Base-by-base conservation (phyloP, 2,797 vertebrate genomes). In the Okamejei kenojei region DNA sequence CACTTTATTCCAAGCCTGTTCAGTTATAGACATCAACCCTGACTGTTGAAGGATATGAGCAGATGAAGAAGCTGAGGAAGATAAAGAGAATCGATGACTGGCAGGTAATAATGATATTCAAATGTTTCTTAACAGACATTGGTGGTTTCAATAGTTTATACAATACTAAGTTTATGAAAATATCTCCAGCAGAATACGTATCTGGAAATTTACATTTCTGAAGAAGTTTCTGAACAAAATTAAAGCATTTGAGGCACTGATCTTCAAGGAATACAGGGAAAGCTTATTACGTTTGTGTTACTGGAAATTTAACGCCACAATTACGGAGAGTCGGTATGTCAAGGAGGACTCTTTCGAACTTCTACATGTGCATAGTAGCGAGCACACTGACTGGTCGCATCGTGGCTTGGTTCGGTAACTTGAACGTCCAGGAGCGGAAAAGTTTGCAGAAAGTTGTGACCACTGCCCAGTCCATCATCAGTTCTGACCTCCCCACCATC, bases 1-100 rank as follows among this genome's bases (percentile, higher is more conserved):
- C 38, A 97, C 95, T 94, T 96, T 97, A 94, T 95, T 95, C 97
- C 97, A 98, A 80, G 96, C 96, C 93, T 98, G 97, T 93, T 97
- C 97, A 1, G 95, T 96, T 5, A 95, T 96, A 0, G 96, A 95
- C 84, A 97, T 95, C 94, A 98, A 1, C 19, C 98, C 98, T 0
- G 97, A 97, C 74, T 95, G 97, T 29, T 61, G 96, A 15, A 99
- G 97, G 93, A 97, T 95, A 26, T 0, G 94, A 19, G 97, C 97
- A 1, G 97, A 97, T 3, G 95, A 95, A 4, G 99, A 99, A 88
- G 97, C 98, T 97, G 94, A 63, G 93, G 95, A 94, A 65, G 65
- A 93, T 15, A 61, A 80, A 93, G 7, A 35, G 21, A 54, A 21
- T 91, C 54, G 61, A 26, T 29, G 23, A 29, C 7, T 35, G 54